These are phyloP conservation scores for Glaucidium brasilianum DNA, from an alignment of 2,113 vertebrate species.

Conservation along the genomic window DNA sequence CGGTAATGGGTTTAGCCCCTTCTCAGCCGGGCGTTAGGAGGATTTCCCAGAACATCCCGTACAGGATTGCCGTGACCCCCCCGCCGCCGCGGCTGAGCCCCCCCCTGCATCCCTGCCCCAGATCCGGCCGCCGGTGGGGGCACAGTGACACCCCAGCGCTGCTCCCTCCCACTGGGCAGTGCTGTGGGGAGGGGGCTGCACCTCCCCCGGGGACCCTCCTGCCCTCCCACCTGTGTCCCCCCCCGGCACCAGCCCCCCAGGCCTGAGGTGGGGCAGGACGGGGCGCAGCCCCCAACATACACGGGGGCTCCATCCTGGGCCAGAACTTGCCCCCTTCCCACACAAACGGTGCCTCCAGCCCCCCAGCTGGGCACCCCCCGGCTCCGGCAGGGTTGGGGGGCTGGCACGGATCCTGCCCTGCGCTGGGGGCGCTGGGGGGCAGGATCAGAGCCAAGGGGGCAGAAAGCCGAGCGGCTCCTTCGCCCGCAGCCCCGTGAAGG, in stretches of 20 bases:
- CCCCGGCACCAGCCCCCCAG: accelerated
- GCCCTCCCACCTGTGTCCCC: not conserved
- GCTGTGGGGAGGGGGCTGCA: not conserved
- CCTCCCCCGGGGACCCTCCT: not conserved
- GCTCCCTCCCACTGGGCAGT: not conserved
- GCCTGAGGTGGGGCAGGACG: not conserved
- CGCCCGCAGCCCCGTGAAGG: accelerated
- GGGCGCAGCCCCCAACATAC: not conserved
- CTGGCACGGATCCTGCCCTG: accelerated
- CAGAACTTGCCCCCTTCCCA: not conserved
- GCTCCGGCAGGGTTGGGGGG: not conserved
- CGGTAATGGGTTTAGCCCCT: slow-evolving; percentile 50
- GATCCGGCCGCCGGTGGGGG: not conserved
- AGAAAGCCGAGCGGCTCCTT: not conserved
- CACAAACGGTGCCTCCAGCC: not conserved
- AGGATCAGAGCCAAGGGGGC: not conserved
- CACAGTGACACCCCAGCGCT: not conserved
- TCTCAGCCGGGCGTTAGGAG: slow-evolving; percentile 49
- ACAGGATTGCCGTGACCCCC: slow-evolving; percentile 28
- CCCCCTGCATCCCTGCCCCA: accelerated
- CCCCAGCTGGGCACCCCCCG: accelerated
- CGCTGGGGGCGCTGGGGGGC: not conserved
- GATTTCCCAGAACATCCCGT: slow-evolving; percentile 67
- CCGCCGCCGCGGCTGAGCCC: not conserved
- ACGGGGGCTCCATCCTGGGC: accelerated